Percentiles rank a stretch among this genome's conserved stretches.
These are phyloP conservation scores for Agapostemon virescens DNA, from an alignment of 2,888 invertebrate species.

Conservation along the genomic window DNA sequence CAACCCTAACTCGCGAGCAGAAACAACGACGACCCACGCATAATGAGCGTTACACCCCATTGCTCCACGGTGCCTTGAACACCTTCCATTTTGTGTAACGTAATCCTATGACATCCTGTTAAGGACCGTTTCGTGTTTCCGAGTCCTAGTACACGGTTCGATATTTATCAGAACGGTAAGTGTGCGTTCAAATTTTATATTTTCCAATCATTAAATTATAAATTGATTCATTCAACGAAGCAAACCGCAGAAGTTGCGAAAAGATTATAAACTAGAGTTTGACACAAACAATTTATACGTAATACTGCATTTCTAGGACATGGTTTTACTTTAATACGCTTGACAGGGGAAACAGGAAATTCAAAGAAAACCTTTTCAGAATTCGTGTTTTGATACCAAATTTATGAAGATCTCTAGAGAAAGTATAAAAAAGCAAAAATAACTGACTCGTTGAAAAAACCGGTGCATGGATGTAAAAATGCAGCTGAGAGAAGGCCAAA, in stretches of 20 bases:
- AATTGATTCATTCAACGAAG: background rate
- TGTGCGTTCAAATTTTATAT: constrained; percentile 8
- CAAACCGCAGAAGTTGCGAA: background rate
- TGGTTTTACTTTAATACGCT: background rate
- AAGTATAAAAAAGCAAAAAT: background rate
- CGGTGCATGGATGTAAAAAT: background rate
- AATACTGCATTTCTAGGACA: background rate
- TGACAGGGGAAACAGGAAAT: background rate
- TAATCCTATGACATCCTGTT: constrained; percentile 55
- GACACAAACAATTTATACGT: background rate
- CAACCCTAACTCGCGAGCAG: constrained; percentile 33
- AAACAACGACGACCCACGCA: constrained; percentile 40
- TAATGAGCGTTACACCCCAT: constrained; percentile 53
- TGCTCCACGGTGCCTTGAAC: constrained; percentile 50
- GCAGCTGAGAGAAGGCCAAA: background rate
- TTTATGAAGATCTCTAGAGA: background rate
- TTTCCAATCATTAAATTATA: background rate
- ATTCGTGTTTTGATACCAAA: background rate
- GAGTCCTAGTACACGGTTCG: constrained; percentile 3
- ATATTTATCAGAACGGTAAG: constrained; percentile 38
- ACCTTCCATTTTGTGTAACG: constrained; percentile 38
- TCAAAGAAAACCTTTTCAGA: background rate
- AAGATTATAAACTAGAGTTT: background rate
- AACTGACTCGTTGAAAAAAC: background rate
- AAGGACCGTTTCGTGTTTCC: constrained; percentile 46